phyloP scores from a whole-genome alignment of 2,888 invertebrate species.

The Athalia cordata region DNA sequence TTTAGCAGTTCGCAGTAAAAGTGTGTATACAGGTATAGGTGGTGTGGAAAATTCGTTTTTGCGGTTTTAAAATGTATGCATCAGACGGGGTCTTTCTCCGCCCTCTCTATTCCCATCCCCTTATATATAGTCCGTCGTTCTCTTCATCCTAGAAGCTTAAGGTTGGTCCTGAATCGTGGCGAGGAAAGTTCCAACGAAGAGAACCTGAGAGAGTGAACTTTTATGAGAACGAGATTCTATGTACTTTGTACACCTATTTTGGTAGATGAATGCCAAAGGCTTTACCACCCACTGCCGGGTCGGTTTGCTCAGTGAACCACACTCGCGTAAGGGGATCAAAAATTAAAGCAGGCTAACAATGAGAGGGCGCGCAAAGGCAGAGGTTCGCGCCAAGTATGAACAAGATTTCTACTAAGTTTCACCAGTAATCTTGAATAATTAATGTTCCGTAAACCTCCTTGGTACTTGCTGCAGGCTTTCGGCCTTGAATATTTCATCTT shows the following conservation, averaged over 20 bases:
- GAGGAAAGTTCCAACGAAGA: background rate
- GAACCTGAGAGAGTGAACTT: slow-evolving; percentile 12
- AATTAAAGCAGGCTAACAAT: slow-evolving; percentile 42
- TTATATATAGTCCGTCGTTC: background rate
- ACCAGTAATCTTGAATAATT: slow-evolving; percentile 44
- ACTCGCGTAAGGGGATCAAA: slow-evolving; percentile 39
- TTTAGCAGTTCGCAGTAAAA: too few species aligned
- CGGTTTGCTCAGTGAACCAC: slow-evolving; percentile 44
- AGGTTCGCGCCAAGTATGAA: slow-evolving; percentile 40
- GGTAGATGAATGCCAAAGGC: slow-evolving; percentile 42
- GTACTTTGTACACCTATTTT: slow-evolving; percentile 41
- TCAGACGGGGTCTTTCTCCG: slow-evolving; percentile 2
- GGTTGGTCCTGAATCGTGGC: slow-evolving; percentile 15
- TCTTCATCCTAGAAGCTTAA: background rate
- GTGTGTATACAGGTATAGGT: background rate
- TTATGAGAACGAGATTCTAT: slow-evolving; percentile 31
- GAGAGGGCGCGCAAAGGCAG: slow-evolving; percentile 40
- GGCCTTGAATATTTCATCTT: slow-evolving; percentile 38
- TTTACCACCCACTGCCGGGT: slow-evolving; percentile 23
- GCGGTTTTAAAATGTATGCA: slow-evolving; percentile 12
- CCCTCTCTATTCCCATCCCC: background rate
- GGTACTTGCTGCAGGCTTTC: slow-evolving; percentile 39
- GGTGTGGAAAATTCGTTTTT: background rate
- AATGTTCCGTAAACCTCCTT: slow-evolving; percentile 40
- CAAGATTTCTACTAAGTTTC: slow-evolving; percentile 44